Evolutionary conservation across 2,113 vertebrate genomes (phyloP).

Genomic region (Pipa parva): DNA sequence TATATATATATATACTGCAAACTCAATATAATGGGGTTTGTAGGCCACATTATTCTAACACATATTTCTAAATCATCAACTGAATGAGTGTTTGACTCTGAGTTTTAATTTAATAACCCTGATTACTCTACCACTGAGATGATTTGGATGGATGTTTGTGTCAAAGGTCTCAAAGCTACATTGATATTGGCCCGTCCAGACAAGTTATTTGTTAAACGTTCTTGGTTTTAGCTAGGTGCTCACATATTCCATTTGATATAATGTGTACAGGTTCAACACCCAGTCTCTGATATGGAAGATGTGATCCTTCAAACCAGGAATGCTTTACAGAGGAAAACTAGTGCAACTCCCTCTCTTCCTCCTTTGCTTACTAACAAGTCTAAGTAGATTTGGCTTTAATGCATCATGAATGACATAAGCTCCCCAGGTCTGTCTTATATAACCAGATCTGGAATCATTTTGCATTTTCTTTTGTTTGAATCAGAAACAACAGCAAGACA

Average conservation of each 20-base stretch:
- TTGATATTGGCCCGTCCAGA: not conserved
- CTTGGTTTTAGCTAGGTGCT: not conserved
- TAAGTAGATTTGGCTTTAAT: slow-evolving; percentile 28
- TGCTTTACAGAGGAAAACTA: slow-evolving; percentile 30
- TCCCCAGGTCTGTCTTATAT: slow-evolving; percentile 14
- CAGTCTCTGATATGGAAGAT: slow-evolving; percentile 13
- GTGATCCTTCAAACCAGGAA: slow-evolving; percentile 18
- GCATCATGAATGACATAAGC: slow-evolving; percentile 12
- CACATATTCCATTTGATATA: slow-evolving; percentile 2
- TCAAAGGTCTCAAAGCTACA: slow-evolving; percentile 12
- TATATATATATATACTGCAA: not conserved
- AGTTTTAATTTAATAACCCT: slow-evolving; percentile 11
- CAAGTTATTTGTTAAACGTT: not conserved
- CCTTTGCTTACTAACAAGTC: slow-evolving; percentile 25
- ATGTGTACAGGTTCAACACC: not conserved
- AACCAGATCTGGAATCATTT: slow-evolving; percentile 1
- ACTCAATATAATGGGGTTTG: not conserved
- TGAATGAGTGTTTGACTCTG: slow-evolving; percentile 15
- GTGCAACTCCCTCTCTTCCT: slow-evolving; percentile 23
- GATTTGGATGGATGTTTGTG: slow-evolving; percentile 4
- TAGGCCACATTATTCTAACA: slow-evolving; percentile 1
- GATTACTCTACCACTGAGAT: slow-evolving; percentile 9
- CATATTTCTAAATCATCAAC: not conserved
- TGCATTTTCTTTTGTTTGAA: slow-evolving; percentile 4
- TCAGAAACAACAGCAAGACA: slow-evolving; percentile 13